phyloP scores from a whole-genome alignment of 2,113 vertebrate species.

The Tetrao urogallus region DNA sequence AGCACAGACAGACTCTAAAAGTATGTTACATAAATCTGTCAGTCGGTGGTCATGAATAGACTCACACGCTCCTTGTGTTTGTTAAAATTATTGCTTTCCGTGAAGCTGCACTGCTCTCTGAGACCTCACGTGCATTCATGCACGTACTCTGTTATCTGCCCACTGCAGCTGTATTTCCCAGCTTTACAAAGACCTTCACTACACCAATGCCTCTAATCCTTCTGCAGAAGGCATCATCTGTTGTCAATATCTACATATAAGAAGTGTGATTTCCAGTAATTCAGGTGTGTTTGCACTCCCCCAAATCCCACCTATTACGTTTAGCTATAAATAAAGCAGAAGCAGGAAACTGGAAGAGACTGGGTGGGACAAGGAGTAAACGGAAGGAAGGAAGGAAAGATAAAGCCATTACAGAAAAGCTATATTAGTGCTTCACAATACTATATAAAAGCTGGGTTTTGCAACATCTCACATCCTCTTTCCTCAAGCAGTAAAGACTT shows the following conservation, averaged over 20 bases:
- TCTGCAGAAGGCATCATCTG: background rate
- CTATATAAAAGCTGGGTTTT: background rate
- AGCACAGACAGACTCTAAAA: background rate
- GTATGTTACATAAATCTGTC: background rate
- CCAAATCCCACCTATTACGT: background rate
- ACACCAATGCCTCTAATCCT: background rate
- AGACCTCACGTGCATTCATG: background rate
- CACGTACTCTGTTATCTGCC: background rate
- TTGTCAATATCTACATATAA: background rate
- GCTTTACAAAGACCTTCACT: background rate
- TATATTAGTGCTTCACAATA: background rate
- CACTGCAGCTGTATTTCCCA: background rate
- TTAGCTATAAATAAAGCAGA: constrained; percentile 21
- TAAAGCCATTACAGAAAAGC: background rate
- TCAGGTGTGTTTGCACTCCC: background rate
- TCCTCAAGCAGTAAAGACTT: background rate
- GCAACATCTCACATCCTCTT: background rate
- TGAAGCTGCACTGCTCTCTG: background rate
- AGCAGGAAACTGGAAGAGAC: constrained; percentile 35
- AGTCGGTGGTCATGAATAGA: background rate
- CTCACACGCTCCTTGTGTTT: background rate
- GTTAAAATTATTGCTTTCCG: background rate
- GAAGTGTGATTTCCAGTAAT: background rate
- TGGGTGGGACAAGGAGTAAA: background rate
- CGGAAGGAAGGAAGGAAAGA: background rate